Evolutionary conservation across 2,888 invertebrate genomes (phyloP).

Genomic region (Diarsia rubi): DNA sequence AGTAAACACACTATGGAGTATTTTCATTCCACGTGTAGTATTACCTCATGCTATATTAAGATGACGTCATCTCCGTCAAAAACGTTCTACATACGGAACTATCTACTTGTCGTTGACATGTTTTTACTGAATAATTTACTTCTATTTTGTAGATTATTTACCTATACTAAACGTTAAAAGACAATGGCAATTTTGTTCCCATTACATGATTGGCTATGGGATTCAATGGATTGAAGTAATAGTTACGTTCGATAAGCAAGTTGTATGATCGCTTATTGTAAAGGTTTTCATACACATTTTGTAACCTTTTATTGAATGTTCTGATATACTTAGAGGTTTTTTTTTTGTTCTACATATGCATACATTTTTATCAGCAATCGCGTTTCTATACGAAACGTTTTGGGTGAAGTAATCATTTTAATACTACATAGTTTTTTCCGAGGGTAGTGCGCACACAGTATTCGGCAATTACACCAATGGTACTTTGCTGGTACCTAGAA

Average conservation of each 20-base stretch:
- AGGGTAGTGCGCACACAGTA: not conserved
- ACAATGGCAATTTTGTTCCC: conserved; percentile 9
- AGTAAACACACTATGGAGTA: not conserved
- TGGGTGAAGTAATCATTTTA: not conserved
- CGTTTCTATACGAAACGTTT: not conserved
- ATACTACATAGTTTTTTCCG: not conserved
- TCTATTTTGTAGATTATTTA: conserved; percentile 1
- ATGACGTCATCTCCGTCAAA: conserved; percentile 25
- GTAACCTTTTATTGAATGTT: not conserved
- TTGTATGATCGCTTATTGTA: not conserved
- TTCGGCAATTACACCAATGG: not conserved
- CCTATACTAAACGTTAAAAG: not conserved
- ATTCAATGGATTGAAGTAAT: not conserved
- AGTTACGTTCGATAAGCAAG: not conserved
- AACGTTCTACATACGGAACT: not conserved
- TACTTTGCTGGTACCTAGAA: not conserved
- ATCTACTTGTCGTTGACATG: not conserved
- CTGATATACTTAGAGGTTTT: not conserved
- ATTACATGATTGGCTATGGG: not conserved
- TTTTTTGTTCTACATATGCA: not conserved
- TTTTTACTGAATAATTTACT: not conserved
- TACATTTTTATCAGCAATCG: not conserved
- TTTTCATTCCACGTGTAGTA: not conserved
- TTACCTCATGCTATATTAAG: not conserved
- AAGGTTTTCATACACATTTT: not conserved